These are phyloP conservation scores for Rhaphigaster nebulosa DNA, from an alignment of 2,888 invertebrate species.

Conservation along the genomic window DNA sequence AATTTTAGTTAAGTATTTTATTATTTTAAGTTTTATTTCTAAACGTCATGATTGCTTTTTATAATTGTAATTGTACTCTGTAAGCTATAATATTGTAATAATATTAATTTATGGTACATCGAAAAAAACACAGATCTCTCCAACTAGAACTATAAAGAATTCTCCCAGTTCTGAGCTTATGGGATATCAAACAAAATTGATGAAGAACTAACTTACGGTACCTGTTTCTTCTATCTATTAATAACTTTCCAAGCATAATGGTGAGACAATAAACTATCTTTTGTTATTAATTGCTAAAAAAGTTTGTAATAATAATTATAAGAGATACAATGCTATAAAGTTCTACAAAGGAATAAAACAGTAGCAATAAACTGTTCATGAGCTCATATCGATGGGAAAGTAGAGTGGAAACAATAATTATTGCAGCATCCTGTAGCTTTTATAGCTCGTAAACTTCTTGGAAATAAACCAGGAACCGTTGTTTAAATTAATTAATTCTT, in stretches of 20 bases:
- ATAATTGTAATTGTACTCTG: too few species aligned
- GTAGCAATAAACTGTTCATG: conserved; percentile 9
- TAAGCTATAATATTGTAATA: too few species aligned
- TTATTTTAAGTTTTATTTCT: too few species aligned
- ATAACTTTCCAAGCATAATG: background rate
- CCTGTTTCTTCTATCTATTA: background rate
- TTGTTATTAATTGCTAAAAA: background rate
- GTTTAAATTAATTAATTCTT: background rate
- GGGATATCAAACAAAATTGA: too few species aligned
- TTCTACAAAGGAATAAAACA: background rate
- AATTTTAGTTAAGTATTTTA: too few species aligned
- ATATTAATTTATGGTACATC: too few species aligned
- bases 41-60: too few species aligned
- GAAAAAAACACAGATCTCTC: too few species aligned
- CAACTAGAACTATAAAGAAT: too few species aligned
- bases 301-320: background rate
- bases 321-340: background rate
- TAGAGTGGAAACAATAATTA: background rate
- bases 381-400: conserved; percentile 8
- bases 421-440: background rate
- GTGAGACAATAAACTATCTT: background rate
- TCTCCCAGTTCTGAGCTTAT: too few species aligned
- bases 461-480: background rate
- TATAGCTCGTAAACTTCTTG: background rate
- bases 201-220: background rate